A percentile compares a stretch with the other conserved stretches of the same genome.
Evolutionary conservation across 2,113 vertebrate species (phyloP).

Genomic region (Gallinago undulata): DNA sequence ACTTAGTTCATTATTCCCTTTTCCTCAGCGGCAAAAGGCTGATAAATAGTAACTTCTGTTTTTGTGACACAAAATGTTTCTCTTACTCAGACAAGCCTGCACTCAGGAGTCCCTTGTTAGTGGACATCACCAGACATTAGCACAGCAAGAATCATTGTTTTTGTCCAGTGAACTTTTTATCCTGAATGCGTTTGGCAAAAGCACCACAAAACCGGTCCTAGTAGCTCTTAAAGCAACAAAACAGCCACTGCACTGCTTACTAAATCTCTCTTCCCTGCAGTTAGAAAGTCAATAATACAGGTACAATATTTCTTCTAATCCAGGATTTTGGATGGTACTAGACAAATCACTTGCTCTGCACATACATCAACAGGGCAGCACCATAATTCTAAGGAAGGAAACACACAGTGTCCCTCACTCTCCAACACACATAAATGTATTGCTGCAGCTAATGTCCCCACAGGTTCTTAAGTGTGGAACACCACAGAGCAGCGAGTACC

Average conservation of each 20-base stretch:
- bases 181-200: slow-evolving; percentile 34
- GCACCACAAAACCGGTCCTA: neutral
- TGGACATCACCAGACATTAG: neutral
- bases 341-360: neutral
- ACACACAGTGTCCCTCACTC: too few species aligned
- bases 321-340: neutral
- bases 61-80: neutral
- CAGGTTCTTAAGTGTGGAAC: neutral
- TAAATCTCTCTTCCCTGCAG: neutral
- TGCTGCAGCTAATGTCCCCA: neutral
- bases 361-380: neutral
- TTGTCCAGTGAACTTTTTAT: slow-evolving; percentile 33
- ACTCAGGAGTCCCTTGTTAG: neutral
- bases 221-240: neutral
- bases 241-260: neutral
- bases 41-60: neutral
- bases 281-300: neutral
- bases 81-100: neutral
- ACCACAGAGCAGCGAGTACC: neutral
- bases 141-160: slow-evolving; percentile 21
- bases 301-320: neutral
- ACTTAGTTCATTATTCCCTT: neutral
- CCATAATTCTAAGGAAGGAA: neutral
- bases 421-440: accelerated
- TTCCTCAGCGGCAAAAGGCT: neutral